Conservation (phyloP, 2,797 vertebrate species). For the Cuculus canorus region DNA sequence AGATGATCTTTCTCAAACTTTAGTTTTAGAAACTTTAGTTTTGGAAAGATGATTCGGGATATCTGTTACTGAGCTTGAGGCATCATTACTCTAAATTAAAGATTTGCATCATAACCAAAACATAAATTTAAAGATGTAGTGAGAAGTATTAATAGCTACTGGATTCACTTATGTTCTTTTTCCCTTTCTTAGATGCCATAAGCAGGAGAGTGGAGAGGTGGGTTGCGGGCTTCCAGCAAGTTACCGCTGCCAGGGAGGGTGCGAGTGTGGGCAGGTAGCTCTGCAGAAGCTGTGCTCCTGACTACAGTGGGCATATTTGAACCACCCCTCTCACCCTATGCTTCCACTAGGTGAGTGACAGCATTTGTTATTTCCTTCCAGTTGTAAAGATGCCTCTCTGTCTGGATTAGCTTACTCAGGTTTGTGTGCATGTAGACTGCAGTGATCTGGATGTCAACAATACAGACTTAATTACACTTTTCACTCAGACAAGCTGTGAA, state of each 20-base stretch:
- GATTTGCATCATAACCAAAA: neutral
- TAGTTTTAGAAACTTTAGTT: neutral
- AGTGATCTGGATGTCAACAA: neutral
- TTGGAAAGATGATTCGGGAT: neutral
- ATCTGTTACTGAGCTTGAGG: neutral
- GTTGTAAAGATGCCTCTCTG: neutral
- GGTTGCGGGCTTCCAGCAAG: neutral
- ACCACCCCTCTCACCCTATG: fast-evolving
- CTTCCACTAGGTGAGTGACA: neutral
- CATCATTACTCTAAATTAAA: neutral
- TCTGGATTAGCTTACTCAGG: neutral
- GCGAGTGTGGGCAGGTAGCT: neutral
- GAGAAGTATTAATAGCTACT: neutral
- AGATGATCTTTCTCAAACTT: neutral
- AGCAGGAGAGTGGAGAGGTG: neutral
- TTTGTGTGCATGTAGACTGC: neutral
- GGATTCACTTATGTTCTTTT: neutral
- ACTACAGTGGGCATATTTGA: neutral
- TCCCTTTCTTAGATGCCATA: neutral
- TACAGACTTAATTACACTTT: neutral
- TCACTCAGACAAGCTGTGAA: neutral
- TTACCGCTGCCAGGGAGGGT: fast-evolving
- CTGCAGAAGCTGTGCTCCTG: neutral
- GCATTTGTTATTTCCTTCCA: neutral
- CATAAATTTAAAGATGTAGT: neutral